Evolutionary conservation across 2,797 vertebrate species (phyloP).

Genomic region (Columba guinea): DNA sequence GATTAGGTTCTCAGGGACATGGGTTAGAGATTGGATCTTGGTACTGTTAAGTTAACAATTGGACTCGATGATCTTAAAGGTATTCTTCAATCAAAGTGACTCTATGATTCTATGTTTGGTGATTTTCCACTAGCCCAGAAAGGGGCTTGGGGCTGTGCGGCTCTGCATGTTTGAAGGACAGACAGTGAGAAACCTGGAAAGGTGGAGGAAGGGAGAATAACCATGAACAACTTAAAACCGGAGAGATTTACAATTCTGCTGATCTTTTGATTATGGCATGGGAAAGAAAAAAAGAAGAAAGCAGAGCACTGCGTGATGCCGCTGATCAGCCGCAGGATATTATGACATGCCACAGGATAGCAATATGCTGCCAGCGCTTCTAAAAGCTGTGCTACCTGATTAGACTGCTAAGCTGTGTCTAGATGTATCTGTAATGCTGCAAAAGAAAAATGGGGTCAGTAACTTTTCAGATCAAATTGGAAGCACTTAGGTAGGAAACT

Average conservation of each 20-base stretch:
- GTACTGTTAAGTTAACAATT: no score
- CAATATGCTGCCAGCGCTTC: conserved; percentile 47
- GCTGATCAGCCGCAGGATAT: conserved; percentile 65
- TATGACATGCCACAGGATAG: conserved; percentile 60
- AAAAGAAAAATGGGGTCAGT: conserved; percentile 64
- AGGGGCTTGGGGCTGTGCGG: fast-evolving
- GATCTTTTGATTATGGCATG: conserved; percentile 60
- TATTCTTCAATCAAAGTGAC: no score
- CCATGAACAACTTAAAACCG: background rate
- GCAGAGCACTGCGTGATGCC: background rate
- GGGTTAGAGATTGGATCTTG: no score
- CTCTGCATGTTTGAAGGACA: background rate
- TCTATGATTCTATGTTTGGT: no score
- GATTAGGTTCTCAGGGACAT: no score
- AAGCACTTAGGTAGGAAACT: conserved; percentile 40
- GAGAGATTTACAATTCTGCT: conserved; percentile 28
- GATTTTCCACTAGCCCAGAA: background rate
- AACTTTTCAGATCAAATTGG: conserved; percentile 63
- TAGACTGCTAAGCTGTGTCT: conserved; percentile 57
- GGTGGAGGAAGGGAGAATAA: background rate
- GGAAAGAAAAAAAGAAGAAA: conserved; percentile 33
- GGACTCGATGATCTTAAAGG: no score
- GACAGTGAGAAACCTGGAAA: background rate
- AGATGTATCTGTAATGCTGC: conserved; percentile 25
- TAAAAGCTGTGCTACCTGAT: conserved; percentile 69